phyloP scores from a whole-genome alignment of 2,113 vertebrate species.

The Apteryx owenii region DNA sequence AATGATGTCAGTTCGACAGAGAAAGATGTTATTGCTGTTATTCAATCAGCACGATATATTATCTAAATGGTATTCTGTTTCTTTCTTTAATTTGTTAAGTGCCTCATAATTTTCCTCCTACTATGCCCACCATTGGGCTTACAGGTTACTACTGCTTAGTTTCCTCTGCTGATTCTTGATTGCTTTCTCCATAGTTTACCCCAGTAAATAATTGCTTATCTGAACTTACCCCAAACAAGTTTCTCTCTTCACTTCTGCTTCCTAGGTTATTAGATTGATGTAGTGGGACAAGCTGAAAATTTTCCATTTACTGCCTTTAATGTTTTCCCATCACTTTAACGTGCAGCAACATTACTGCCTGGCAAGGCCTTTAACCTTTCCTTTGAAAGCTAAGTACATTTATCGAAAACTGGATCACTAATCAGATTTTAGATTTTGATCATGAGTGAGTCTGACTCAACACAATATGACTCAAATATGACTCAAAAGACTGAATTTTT shows the following conservation, averaged over 20 bases:
- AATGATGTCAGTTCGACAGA: background rate
- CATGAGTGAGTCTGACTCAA: background rate
- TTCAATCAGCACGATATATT: background rate
- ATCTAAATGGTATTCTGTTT: background rate
- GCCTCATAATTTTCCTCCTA: background rate
- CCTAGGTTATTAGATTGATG: background rate
- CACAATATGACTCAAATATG: background rate
- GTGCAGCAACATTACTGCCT: rapidly evolving
- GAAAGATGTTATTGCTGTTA: background rate
- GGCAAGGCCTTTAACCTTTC: background rate
- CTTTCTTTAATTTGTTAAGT: constrained; percentile 22
- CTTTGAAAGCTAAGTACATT: background rate
- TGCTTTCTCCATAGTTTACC: background rate
- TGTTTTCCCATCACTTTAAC: background rate
- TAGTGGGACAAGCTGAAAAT: background rate
- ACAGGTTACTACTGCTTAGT: background rate
- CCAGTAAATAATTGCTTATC: background rate
- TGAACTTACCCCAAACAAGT: background rate
- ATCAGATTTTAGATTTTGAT: background rate
- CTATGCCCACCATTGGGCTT: background rate
- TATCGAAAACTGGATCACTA: background rate
- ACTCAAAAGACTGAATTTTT: background rate
- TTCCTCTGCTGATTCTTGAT: background rate
- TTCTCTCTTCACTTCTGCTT: background rate
- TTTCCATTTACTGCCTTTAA: background rate